Evolutionary conservation across 2,113 vertebrate species (phyloP), one percentile per base, ranked within the genome.

Genomic region (Pelobates fuscus): DNA sequence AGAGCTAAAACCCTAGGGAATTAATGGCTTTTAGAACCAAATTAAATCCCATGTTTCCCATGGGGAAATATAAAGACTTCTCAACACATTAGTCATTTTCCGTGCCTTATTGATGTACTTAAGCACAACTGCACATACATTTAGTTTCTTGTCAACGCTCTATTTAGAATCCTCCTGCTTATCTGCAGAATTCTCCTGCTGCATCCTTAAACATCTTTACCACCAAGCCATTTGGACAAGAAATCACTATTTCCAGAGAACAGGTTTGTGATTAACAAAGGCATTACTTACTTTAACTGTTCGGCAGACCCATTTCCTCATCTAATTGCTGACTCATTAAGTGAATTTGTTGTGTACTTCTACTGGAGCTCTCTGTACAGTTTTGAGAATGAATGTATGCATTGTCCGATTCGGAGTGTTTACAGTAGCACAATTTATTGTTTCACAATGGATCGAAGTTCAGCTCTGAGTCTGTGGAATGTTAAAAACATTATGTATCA

Each of bases 21-120:
- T n/a, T 15, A 20, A 8, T 59, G 54, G 6, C 67, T 41, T 57
- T 70, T 43, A 58, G 26, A 30, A 54, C 46, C 66, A 20, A 32
- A 68, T 63, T 52, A 72, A 71, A 72, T 63, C 55, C 58, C 70
- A 26, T 24, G 30, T 72, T 63, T 26, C 58, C 69, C 58, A 52
- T 61, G 32, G 3, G 2, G 5, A 54, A 63, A 12, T 43, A 54
- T 23, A 12, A 18, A 21, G 15, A 73, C 63, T 11, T 54, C 41
- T 62, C 49, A 62, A 72, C 60, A 72, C 59, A 63, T 73, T 73
- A 58, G 67, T 70, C 67, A 70, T 70, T 70, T 70, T 37, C 26
- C 24, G 7, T 55, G 18, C 55, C 55, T 65, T 54, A 73, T 65
- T 43, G 27, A 55, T 65, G 44, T 41, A 20, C 24, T 30, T 43